Conservation (phyloP, 1,140 invertebrate genomes). For the Temnothorax nylanderi region DNA sequence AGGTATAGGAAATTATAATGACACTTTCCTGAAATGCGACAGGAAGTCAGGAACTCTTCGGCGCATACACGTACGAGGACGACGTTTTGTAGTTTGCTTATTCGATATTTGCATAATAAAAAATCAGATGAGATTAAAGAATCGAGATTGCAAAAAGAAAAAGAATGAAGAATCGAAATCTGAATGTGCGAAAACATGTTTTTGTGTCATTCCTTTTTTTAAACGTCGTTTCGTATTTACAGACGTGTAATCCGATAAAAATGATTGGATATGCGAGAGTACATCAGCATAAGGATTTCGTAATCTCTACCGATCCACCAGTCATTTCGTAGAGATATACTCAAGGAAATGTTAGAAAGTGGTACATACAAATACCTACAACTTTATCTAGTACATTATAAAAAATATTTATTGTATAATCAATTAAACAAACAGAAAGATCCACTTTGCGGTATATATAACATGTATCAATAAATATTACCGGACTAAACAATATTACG, state of each 20-base stretch:
- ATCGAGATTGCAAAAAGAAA: background rate
- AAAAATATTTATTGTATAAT: slow-evolving; percentile 82
- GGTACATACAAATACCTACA: slow-evolving; percentile 61
- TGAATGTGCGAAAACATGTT: background rate
- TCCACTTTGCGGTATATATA: slow-evolving; percentile 66
- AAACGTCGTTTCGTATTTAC: slow-evolving; percentile 26
- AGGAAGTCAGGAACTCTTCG: slow-evolving; percentile 80
- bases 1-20: slow-evolving; percentile 70
- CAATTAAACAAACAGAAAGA: slow-evolving; percentile 75
- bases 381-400: slow-evolving; percentile 70
- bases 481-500: slow-evolving; percentile 77
- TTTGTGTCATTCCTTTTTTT: background rate
- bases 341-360: slow-evolving; percentile 51
- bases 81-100: slow-evolving; percentile 52
- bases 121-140: background rate
- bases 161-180: background rate
- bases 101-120: background rate
- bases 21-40: slow-evolving; percentile 75
- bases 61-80: slow-evolving; percentile 78
- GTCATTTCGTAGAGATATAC: slow-evolving; percentile 43
- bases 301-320: slow-evolving; percentile 36
- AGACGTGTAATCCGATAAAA: slow-evolving; percentile 37
- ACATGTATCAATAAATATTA: slow-evolving; percentile 83
- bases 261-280: slow-evolving; percentile 39
- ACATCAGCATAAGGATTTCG: slow-evolving; percentile 35